Evolutionary conservation across 1,140 invertebrate genomes (phyloP), one percentile per base, ranked within the genome.

Genomic region (Rhizoglyphus robini): DNA sequence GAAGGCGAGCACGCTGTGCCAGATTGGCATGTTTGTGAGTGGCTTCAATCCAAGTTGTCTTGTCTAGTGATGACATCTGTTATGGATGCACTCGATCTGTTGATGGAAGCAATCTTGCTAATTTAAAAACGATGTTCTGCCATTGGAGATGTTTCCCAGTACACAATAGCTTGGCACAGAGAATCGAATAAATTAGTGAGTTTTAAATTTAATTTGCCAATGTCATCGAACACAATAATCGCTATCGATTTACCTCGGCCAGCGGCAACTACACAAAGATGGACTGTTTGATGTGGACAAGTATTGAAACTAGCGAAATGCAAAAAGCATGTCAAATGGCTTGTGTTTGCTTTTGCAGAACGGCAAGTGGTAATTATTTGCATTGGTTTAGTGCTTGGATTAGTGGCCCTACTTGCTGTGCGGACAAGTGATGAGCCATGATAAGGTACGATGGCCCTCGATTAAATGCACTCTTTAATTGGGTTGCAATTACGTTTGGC

Each of bases 81-180:
- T 54, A 8, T 25, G 5, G 51, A 54, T 54, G 8, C 23, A 46
- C 15, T 46, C 41, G 41, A 46, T 46, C 23, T 46, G 15, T 46
- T 23, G 15, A 46, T 32, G 23, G 31, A 54, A 54, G 51, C 51
- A 54, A 54, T 54, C 20, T 20, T 5, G 51, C 51, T 54, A 54
- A 54, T 54, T 54, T 54, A 5, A 54, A 54, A 54, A 54, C 23
- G 51, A 54, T 54, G 51, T 54, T 27, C 51, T 54, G 15, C 15
- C 41, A 23, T 46, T 46, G 15, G 41, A 15, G 41, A 46, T 46
- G 41, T 46, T 46, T n/a, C n/a, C n/a, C n/a, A n/a, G n/a, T n/a
- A n/a, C n/a, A n/a, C n/a, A n/a, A n/a, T n/a, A n/a, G n/a, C n/a
- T n/a, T n/a, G n/a, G n/a, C n/a, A n/a, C n/a, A n/a, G n/a, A n/a